Base-by-base conservation (phyloP, 2,888 invertebrate genomes). In the Drosophila monieri region DNA sequence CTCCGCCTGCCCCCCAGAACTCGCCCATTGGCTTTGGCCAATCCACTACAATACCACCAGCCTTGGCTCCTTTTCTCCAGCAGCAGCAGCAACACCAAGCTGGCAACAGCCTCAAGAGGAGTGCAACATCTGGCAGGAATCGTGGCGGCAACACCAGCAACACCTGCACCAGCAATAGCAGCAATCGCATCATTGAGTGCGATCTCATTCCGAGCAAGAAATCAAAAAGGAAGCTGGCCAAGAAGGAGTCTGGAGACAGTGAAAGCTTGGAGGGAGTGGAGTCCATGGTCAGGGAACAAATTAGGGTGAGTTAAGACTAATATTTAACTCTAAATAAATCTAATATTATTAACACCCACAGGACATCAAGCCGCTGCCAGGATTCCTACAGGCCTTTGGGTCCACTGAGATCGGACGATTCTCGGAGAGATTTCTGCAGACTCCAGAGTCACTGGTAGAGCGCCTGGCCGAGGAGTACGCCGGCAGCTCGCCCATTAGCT, bases 351-450 rank as follows among this genome's bases (percentile, higher is more conserved):
- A 1, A 43, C 30, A 0, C 25, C 55, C 48, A 3, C 61, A 90
- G 91, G 88, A 91, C 48, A 88, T 91, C 8, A 91, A 90, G 58
- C 95, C 96, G 6, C 90, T 96, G 65, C 96, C 96, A 6, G 96
- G 96, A 47, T 96, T 96, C 89, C 96, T 96, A 89, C 96, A 96
- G 92, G 96, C 96, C 1, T 96, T 96, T 89, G 96, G 96, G 25
- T 95, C 96, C 27, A 96, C 96, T 23, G 96, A 96, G 91, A 95
- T 96, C 74, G 96, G 96, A n/a, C 94, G 95, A 74, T 96, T 96
- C 81, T 95, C 95, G 6, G 95, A 95, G 86, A 94, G 94, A 54
- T 95, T 95, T 74, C 71, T 90, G 37, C 88, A 89, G 60, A 88
- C 88, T 12, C 80, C 89, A 0, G 89, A 90, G 57, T 88, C 88